Evolutionary conservation across 2,113 vertebrate species (phyloP).

Genomic region (Periophthalmus modestus): DNA sequence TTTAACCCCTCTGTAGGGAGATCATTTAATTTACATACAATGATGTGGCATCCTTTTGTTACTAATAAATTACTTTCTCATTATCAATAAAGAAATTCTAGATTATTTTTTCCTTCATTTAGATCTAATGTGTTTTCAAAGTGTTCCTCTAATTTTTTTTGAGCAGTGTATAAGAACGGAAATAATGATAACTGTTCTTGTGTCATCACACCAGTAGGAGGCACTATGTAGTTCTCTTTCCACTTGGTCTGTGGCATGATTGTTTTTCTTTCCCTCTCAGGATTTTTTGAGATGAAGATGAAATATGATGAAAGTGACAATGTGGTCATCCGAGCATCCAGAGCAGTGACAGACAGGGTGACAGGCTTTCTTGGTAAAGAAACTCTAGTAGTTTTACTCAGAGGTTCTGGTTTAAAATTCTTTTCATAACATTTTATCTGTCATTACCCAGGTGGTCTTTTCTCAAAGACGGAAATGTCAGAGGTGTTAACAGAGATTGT

Average conservation of each 20-base stretch:
- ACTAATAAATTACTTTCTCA: no score
- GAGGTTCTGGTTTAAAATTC: background rate
- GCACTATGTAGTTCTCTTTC: slow-evolving; percentile 27
- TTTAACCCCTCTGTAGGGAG: no score
- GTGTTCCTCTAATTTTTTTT: no score
- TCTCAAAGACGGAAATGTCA: slow-evolving; percentile 92
- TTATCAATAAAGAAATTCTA: no score
- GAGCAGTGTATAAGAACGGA: background rate
- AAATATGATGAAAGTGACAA: slow-evolving; percentile 97
- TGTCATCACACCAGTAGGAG: slow-evolving; percentile 51
- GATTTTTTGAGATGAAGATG: slow-evolving; percentile 98
- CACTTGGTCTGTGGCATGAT: background rate
- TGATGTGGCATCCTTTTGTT: no score
- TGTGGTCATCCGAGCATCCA: slow-evolving; percentile 85
- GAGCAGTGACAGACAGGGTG: slow-evolving; percentile 89
- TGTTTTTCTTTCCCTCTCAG: slow-evolving; percentile 60
- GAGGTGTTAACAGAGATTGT: slow-evolving; percentile 91
- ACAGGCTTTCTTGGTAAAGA: slow-evolving; percentile 85
- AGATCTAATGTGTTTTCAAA: no score
- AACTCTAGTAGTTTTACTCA: background rate
- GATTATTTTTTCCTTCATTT: no score
- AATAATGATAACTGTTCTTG: background rate
- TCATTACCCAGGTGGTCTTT: slow-evolving; percentile 84
- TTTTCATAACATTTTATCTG: background rate
- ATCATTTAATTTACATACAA: no score